Base-by-base conservation (phyloP, 2,797 vertebrate species). In the Gallinago stenura region DNA sequence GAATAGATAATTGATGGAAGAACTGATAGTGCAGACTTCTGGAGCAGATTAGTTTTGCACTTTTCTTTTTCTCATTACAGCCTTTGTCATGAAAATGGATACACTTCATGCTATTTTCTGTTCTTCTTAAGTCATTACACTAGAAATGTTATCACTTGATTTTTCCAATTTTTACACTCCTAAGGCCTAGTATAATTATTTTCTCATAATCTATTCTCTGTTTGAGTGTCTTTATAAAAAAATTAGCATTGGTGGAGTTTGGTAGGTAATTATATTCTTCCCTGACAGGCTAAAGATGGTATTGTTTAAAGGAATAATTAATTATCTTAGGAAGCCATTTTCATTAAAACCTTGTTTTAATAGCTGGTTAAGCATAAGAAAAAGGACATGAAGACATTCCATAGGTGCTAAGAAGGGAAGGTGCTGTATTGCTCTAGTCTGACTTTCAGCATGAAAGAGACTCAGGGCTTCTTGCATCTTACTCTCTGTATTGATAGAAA, bases 71-170 rank as follows among this genome's bases (percentile, higher is more conserved):
- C 80, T 95, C 79, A 88, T 96, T 96, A 89, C 77, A 95, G 54
- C 33, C 71, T 92, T 96, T 97, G 84, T 93, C 71, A 92, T 93
- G 64, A 96, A 96, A 97, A 95, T 83, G 61, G 80, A 79, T 96
- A 58, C 46, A 87, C 71, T 93, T 92, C 61, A 91, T 95, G 41
- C 25, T 83, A 69, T 96, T 97, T 97, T 93, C 81, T 97, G 43
- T 91, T 97, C 92, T 90, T 45, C 83, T 71, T 90, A 43, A 81
- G 70, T 91, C 72, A 91, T 96, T 95, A 88, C 45, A 31, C 80
- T 78, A 89, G 65, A 95, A 93, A 88, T 93, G 83, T 96, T 95
- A 97, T 71, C 61, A 73, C 83, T 92, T 90, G 86, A 84, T 97
- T 94, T 97, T 93, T 93, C 61, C 41, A 58, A n/a, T 89, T 97